Conservation (phyloP, 2,113 vertebrate genomes). For the Pollachius pollachius region DNA sequence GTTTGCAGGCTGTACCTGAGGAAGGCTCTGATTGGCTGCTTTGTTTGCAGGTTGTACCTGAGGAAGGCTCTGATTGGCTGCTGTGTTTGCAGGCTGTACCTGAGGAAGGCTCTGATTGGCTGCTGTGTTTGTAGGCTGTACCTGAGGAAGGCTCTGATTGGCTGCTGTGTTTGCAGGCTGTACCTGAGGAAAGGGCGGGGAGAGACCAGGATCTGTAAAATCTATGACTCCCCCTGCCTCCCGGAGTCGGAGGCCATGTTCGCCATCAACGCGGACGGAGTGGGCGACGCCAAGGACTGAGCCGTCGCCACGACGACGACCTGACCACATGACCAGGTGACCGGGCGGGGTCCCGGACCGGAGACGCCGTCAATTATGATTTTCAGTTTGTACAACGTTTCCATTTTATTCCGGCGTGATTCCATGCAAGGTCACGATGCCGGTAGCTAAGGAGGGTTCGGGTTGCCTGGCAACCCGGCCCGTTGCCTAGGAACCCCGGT, state of each 20-base stretch:
- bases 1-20: conserved; percentile 83
- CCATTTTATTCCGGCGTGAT: no score
- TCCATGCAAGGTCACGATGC: no score
- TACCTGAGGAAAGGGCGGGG: conserved; percentile 87
- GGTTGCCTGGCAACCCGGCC: no score
- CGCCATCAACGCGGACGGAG: conserved; percentile 86
- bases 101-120: conserved; percentile 52
- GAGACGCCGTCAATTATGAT: conserved; percentile 33
- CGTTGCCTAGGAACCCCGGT: no score
- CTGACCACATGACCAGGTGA: background rate
- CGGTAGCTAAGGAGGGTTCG: no score
- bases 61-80: conserved; percentile 32
- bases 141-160: conserved; percentile 55
- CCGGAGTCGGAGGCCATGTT: conserved; percentile 91
- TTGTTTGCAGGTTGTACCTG: conserved; percentile 79
- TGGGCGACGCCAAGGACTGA: conserved; percentile 89
- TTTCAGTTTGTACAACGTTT: no score
- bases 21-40: background rate
- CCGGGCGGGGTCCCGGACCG: background rate
- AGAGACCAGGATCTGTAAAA: conserved; percentile 91
- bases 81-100: conserved; percentile 74
- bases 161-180: conserved; percentile 62
- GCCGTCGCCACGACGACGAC: background rate
- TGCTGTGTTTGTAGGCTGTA: conserved; percentile 76
- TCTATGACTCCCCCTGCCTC: conserved; percentile 89